Evolutionary conservation across 2,113 vertebrate species (phyloP).

Genomic region (Carollia perspicillata): DNA sequence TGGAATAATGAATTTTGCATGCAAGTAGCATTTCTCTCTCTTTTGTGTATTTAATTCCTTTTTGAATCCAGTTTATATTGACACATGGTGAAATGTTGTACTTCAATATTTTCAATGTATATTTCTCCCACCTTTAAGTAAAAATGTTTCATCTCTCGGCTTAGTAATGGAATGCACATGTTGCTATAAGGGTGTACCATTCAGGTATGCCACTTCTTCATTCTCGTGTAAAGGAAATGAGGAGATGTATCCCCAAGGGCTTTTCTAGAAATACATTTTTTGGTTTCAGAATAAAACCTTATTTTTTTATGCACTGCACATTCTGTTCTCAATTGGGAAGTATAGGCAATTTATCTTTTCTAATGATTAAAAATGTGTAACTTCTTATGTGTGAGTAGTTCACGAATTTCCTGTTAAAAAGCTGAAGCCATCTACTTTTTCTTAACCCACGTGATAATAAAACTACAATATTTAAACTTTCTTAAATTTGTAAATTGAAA

Average conservation of each 20-base stretch:
- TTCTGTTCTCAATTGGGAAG: slow-evolving; percentile 60
- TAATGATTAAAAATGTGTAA: slow-evolving; percentile 48
- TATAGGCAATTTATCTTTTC: slow-evolving; percentile 52
- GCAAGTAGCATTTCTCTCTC: slow-evolving; percentile 48
- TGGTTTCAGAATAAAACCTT: slow-evolving; percentile 42
- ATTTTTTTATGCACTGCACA: slow-evolving; percentile 50
- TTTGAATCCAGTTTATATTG: slow-evolving; percentile 47
- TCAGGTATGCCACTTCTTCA: not conserved
- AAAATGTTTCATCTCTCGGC: slow-evolving; percentile 20
- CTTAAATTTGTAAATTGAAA: slow-evolving; percentile 73
- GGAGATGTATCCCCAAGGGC: slow-evolving; percentile 32
- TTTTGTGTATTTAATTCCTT: slow-evolving; percentile 22
- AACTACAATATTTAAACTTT: slow-evolving; percentile 44
- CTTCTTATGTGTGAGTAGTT: slow-evolving; percentile 65
- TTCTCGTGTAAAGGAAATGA: slow-evolving; percentile 41
- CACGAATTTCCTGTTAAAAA: slow-evolving; percentile 50
- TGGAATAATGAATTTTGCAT: slow-evolving; percentile 78
- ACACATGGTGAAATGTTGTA: slow-evolving; percentile 39
- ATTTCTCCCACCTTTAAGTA: slow-evolving; percentile 10
- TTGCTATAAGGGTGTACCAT: not conserved
- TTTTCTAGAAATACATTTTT: slow-evolving; percentile 56
- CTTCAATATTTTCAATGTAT: slow-evolving; percentile 59
- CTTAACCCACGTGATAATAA: slow-evolving; percentile 56
- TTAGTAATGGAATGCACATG: not conserved
- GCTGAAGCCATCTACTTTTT: slow-evolving; percentile 60